Conservation (phyloP, 2,888 invertebrate species). For the Diarsia dahlii region DNA sequence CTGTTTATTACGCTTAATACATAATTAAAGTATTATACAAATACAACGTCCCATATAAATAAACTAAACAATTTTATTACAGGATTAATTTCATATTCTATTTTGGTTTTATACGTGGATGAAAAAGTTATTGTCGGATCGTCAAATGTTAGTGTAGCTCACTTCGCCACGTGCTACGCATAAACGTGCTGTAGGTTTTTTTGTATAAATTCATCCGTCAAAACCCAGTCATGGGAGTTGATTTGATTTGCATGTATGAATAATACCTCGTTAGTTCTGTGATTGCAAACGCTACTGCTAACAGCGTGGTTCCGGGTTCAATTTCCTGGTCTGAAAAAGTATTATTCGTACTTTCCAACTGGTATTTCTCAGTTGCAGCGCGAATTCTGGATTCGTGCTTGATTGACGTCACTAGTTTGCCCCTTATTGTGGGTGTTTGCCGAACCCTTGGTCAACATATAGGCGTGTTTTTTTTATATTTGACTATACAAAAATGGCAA, state of each 20-base stretch:
- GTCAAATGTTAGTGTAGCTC: neutral
- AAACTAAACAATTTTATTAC: neutral
- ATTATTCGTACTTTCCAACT: no score
- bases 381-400: neutral
- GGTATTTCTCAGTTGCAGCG: neutral
- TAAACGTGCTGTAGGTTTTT: neutral
- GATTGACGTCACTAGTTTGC: neutral
- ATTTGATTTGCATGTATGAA: slow-evolving; percentile 10
- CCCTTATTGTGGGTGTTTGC: neutral
- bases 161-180: neutral
- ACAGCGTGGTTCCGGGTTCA: neutral
- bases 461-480: neutral
- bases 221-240: neutral
- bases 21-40: no score
- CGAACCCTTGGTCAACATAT: neutral
- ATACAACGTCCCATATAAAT: no score
- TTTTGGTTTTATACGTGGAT: neutral
- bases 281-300: neutral
- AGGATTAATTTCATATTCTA: neutral
- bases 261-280: neutral
- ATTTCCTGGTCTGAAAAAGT: no score
- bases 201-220: slow-evolving; percentile 7
- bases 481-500: slow-evolving; percentile 3
- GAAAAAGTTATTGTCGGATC: neutral
- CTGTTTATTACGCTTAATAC: no score